A percentile compares a stretch with the other conserved stretches of the same genome.
Conservation (phyloP, 2,888 invertebrate species). For the Trissolcus japonicus region DNA sequence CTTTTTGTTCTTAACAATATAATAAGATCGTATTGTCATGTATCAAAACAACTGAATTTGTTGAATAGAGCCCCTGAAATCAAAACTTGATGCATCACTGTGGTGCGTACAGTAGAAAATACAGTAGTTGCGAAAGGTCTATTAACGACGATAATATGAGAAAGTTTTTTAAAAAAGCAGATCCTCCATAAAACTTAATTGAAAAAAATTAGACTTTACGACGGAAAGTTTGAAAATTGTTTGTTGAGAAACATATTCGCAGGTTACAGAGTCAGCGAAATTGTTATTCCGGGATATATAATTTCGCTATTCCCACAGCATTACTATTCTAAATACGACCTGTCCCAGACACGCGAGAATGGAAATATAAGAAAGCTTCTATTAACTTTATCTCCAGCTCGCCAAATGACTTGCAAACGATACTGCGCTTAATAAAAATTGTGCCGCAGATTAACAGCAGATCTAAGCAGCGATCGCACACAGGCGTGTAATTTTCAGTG, state of each 20-base stretch:
- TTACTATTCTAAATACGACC: too few relatives aligned
- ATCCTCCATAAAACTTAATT: too few relatives aligned
- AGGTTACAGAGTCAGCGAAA: neutral
- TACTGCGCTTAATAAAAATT: neutral
- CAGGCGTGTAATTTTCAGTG: constrained; percentile 29
- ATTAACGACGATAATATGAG: too few relatives aligned
- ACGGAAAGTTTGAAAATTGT: neutral
- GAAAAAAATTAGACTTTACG: neutral
- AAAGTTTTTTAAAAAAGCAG: too few relatives aligned
- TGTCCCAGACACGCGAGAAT: too few relatives aligned
- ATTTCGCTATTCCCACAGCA: too few relatives aligned
- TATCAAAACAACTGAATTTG: too few relatives aligned
- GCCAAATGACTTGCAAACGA: neutral
- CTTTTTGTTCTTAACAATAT: neutral
- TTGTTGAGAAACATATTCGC: neutral
- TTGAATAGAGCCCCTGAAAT: too few relatives aligned
- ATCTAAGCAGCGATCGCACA: constrained; percentile 28
- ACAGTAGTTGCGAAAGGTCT: too few relatives aligned
- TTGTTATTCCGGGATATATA: too few relatives aligned
- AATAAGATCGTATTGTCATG: neutral
- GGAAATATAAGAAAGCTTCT: neutral
- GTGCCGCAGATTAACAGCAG: constrained; percentile 18
- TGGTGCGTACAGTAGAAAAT: too few relatives aligned
- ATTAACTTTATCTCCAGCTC: neutral
- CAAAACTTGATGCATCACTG: too few relatives aligned